Conservation (phyloP, 2,797 vertebrate genomes). For the Lepus townsendii region DNA sequence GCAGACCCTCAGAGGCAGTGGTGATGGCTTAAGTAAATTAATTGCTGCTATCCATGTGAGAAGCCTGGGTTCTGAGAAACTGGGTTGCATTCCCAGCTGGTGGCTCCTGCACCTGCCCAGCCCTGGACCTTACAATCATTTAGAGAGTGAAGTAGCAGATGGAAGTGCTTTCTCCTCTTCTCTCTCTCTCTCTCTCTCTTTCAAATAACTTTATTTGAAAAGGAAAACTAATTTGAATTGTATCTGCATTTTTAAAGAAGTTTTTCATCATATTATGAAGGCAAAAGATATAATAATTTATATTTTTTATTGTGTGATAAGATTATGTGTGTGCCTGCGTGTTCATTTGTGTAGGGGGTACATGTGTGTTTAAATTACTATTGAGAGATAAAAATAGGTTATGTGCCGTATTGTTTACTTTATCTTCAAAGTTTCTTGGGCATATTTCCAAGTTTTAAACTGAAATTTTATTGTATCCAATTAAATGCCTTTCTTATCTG, state of each 20-base stretch:
- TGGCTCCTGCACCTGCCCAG: too few relatives aligned
- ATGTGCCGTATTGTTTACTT: not conserved
- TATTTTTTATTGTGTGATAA: constrained; percentile 42
- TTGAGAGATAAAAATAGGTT: not conserved
- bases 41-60: too few relatives aligned
- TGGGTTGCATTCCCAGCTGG: too few relatives aligned
- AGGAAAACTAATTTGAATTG: not conserved
- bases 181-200: too few relatives aligned
- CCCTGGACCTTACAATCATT: too few relatives aligned
- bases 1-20: too few relatives aligned
- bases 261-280: not conserved
- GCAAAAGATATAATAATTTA: not conserved
- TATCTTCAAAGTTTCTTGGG: not conserved
- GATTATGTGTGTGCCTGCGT: not conserved
- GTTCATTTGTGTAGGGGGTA: too few relatives aligned
- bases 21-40: too few relatives aligned
- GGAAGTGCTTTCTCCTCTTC: too few relatives aligned
- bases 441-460: constrained; percentile 23
- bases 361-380: not conserved
- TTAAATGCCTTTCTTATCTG: not conserved
- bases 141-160: too few relatives aligned
- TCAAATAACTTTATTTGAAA: too few relatives aligned
- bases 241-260: not conserved
- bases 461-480: not conserved
- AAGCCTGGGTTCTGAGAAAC: too few relatives aligned